A percentile compares a stretch with the other conserved stretches of the same genome.
Conservation (phyloP, 2,888 invertebrate species). For the Pristionchus japonicus region DNA sequence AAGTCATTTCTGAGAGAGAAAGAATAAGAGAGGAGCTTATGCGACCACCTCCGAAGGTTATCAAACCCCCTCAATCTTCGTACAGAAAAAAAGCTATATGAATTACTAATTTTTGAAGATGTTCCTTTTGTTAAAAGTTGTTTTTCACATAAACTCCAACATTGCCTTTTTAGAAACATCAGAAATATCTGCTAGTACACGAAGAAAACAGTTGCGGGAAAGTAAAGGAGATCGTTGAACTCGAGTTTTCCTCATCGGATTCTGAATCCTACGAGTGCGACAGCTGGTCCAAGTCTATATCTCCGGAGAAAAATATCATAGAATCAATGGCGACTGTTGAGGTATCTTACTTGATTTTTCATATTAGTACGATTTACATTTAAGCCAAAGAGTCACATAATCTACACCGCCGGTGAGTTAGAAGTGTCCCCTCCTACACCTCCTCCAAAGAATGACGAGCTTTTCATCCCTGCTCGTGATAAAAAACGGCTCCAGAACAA, state of each 20-base stretch:
- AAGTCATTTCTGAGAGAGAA: not conserved
- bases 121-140: no score
- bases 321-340: not conserved
- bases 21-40: not conserved
- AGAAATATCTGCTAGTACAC: not conserved
- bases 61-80: no score
- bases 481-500: not conserved
- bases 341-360: not conserved
- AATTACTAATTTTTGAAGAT: no score
- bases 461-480: not conserved
- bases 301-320: not conserved
- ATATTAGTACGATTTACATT: not conserved
- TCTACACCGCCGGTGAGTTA: not conserved
- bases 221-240: not conserved
- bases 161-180: not conserved
- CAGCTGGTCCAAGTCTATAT: not conserved
- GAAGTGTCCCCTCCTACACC: not conserved
- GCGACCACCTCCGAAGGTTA: constrained; percentile 28
- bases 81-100: no score
- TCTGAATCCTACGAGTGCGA: not conserved
- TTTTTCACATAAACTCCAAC: no score
- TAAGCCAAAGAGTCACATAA: not conserved
- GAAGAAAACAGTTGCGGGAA: not conserved
- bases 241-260: not conserved
- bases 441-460: not conserved